Evolutionary conservation across 2,888 invertebrate species (phyloP).

Genomic region (Mechanitis mazaeus): DNA sequence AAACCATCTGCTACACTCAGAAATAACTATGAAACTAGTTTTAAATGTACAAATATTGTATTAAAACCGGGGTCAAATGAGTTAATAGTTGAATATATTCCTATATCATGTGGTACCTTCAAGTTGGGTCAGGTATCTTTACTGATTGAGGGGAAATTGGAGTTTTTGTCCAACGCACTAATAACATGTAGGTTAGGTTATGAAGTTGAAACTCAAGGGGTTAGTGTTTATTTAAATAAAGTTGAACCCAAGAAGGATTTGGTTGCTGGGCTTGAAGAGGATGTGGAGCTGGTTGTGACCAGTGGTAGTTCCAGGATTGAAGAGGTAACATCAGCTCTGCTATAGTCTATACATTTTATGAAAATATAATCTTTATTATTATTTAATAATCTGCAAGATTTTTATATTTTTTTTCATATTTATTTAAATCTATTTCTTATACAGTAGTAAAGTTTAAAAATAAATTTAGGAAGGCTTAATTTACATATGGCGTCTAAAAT

Average conservation of each 20-base stretch:
- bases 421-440: neutral
- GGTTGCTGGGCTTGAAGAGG: slow-evolving; percentile 88
- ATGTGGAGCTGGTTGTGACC: slow-evolving; percentile 83
- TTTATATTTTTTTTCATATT: neutral
- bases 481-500: no score
- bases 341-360: neutral
- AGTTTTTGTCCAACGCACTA: slow-evolving; percentile 82
- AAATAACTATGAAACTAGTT: slow-evolving; percentile 79
- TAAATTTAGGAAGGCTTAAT: no score
- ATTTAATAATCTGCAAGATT: no score
- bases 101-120: slow-evolving; percentile 82
- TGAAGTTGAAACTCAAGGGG: slow-evolving; percentile 74
- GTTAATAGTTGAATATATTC: slow-evolving; percentile 77
- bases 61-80: slow-evolving; percentile 81
- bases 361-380: neutral
- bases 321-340: slow-evolving; percentile 64
- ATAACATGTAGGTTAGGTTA: slow-evolving; percentile 72
- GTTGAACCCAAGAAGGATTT: slow-evolving; percentile 80
- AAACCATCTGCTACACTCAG: slow-evolving; percentile 81
- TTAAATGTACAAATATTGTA: slow-evolving; percentile 67
- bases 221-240: slow-evolving; percentile 69
- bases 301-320: slow-evolving; percentile 87
- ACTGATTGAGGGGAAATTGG: slow-evolving; percentile 79
- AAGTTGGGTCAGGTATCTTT: slow-evolving; percentile 83
- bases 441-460: neutral